Evolutionary conservation across 2,797 vertebrate species (phyloP).

Genomic region (Buphagus erythrorhynchus): DNA sequence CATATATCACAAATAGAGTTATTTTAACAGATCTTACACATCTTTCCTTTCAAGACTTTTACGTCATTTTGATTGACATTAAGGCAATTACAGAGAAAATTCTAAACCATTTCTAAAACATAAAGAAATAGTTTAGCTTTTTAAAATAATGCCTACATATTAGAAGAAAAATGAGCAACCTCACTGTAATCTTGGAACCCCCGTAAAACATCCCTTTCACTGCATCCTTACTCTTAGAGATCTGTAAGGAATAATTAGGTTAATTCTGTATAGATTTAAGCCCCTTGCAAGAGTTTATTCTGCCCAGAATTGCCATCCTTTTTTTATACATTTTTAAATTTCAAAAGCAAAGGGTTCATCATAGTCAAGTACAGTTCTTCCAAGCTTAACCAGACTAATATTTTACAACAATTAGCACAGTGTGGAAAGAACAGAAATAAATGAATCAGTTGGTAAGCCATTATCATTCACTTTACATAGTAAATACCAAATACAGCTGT

Average conservation of each 20-base stretch:
- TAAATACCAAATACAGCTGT: conserved; percentile 72
- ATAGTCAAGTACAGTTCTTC: conserved; percentile 21
- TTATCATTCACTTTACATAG: conserved; percentile 74
- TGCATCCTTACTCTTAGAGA: neutral
- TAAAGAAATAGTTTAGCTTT: neutral
- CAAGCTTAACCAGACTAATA: conserved; percentile 55
- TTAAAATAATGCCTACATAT: neutral
- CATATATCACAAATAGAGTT: neutral
- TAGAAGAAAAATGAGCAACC: neutral
- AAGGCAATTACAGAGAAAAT: neutral
- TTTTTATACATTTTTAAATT: neutral
- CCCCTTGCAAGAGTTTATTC: neutral
- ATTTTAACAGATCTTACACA: neutral
- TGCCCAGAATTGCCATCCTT: neutral
- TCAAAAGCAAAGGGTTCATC: conserved; percentile 27
- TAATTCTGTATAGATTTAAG: neutral
- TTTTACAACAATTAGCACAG: conserved; percentile 50
- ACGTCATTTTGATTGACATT: neutral
- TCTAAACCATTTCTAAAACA: neutral
- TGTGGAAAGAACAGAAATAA: conserved; percentile 66
- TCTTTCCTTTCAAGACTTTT: neutral
- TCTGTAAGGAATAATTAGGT: neutral
- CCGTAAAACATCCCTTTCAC: neutral
- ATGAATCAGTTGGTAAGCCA: conserved; percentile 66
- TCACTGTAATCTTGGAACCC: neutral